These are phyloP conservation scores for Mimas tiliae DNA, from an alignment of 2,888 invertebrate species.

Conservation along the genomic window DNA sequence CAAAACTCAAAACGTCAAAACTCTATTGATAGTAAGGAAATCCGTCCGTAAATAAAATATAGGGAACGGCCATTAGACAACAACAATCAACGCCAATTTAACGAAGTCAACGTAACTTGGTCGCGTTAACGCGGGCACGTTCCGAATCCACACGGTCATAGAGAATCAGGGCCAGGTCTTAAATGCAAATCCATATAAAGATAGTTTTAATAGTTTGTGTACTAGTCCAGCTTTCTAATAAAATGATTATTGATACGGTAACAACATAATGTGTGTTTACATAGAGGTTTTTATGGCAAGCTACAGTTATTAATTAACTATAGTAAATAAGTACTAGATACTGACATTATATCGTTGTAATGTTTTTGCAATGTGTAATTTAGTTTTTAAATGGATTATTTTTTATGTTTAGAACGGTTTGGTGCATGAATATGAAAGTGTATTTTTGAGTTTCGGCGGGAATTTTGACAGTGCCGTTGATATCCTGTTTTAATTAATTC, in stretches of 20 bases:
- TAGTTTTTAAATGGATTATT: not conserved
- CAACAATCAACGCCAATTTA: no score
- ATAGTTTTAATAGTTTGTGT: constrained; percentile 34
- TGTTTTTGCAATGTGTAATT: constrained; percentile 31
- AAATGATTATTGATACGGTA: constrained; percentile 60
- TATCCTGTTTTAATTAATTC: no score
- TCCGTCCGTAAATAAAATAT: no score
- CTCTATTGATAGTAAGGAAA: no score
- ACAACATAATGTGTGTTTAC: constrained; percentile 52
- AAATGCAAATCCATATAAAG: constrained; percentile 34
- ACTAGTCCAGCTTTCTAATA: constrained; percentile 55
- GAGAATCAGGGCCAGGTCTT: not conserved
- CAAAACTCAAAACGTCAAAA: no score
- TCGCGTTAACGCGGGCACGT: not conserved
- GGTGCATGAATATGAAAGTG: not conserved
- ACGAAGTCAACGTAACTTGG: no score
- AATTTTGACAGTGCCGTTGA: no score
- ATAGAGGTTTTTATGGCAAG: constrained; percentile 33
- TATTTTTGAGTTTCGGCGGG: no score
- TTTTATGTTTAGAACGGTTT: not conserved
- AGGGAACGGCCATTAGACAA: no score
- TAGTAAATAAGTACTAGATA: not conserved
- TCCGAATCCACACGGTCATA: no score
- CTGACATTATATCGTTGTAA: constrained; percentile 27
- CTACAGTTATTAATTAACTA: not conserved